Conservation (phyloP, 2,113 vertebrate species). For the Tragelaphus scriptus region DNA sequence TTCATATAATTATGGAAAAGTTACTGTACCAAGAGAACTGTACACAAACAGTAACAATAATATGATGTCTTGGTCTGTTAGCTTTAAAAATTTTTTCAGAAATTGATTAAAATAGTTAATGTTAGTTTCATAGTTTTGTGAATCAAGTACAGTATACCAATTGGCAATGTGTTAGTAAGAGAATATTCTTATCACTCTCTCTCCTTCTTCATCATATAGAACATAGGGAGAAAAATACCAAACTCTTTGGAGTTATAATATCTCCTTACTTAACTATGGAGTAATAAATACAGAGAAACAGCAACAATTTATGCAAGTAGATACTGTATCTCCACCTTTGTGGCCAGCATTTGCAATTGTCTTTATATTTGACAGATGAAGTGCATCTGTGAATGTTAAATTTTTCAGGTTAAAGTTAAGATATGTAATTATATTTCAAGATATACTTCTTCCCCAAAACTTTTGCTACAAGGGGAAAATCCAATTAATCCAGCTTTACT, state of each 20-base stretch:
- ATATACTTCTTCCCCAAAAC: slow-evolving; percentile 66
- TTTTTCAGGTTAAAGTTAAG: slow-evolving; percentile 72
- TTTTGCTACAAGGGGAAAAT: slow-evolving; percentile 57
- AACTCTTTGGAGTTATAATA: slow-evolving; percentile 66
- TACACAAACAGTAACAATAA: slow-evolving; percentile 5
- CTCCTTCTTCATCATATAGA: slow-evolving; percentile 45
- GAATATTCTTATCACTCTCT: background rate
- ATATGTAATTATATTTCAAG: slow-evolving; percentile 75
- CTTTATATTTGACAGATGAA: slow-evolving; percentile 74
- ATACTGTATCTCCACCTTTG: slow-evolving; percentile 77
- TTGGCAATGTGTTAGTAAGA: background rate
- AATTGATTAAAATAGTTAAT: slow-evolving; percentile 57
- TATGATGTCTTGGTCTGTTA: background rate
- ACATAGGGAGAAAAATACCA: slow-evolving; percentile 44
- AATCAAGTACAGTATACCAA: background rate
- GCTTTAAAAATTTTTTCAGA: slow-evolving; percentile 48
- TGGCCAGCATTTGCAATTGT: slow-evolving; percentile 75
- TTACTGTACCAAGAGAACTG: background rate
- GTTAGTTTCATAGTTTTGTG: slow-evolving; percentile 10
- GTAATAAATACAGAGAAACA: slow-evolving; percentile 75
- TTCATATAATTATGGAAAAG: slow-evolving; percentile 34
- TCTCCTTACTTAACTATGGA: slow-evolving; percentile 67
- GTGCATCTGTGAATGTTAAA: slow-evolving; percentile 75
- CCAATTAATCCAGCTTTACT: slow-evolving; percentile 74
- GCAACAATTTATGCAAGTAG: slow-evolving; percentile 61